Percentiles rank a stretch among this genome's conserved stretches.
Conservation (phyloP, 37 sponge, comb jelly and placozoan genomes). For the Cladorhizidae sp. region DNA sequence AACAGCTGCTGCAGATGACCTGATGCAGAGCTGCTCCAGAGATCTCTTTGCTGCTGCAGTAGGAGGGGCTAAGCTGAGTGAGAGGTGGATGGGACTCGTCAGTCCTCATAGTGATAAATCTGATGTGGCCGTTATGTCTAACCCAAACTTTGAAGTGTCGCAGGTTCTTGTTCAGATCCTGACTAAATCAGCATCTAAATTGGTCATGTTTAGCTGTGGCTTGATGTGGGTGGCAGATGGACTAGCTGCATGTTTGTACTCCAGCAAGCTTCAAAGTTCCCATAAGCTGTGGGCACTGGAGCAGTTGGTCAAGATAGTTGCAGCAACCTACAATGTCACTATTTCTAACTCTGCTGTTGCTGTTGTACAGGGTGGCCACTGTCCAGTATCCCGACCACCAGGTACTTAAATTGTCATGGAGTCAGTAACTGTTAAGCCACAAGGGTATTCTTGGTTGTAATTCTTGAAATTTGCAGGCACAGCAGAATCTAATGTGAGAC, state of each 20-base stretch:
- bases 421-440: not conserved
- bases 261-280: conserved; percentile 33
- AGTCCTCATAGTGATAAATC: not conserved
- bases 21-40: conserved; percentile 50
- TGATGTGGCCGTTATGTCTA: conserved; percentile 37
- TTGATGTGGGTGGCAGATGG: conserved; percentile 51
- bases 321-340: not conserved
- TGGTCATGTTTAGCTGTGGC: not conserved
- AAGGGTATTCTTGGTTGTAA: not conserved
- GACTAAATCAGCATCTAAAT: conserved; percentile 16
- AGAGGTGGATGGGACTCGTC: not conserved
- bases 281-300: conserved; percentile 69
- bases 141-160: conserved; percentile 60
- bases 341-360: not conserved
- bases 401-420: no score
- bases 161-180: conserved; percentile 45
- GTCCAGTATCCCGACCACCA: no score
- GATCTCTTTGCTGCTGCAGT: conserved; percentile 67
- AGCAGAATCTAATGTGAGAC: no score
- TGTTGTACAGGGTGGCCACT: no score
- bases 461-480: no score
- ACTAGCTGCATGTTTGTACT: conserved; percentile 73
- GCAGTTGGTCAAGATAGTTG: conserved; percentile 54
- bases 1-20: conserved; percentile 23
- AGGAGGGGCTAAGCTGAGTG: conserved; percentile 48